Evolutionary conservation across 2,888 invertebrate genomes (phyloP).

Genomic region (Arge pagana): DNA sequence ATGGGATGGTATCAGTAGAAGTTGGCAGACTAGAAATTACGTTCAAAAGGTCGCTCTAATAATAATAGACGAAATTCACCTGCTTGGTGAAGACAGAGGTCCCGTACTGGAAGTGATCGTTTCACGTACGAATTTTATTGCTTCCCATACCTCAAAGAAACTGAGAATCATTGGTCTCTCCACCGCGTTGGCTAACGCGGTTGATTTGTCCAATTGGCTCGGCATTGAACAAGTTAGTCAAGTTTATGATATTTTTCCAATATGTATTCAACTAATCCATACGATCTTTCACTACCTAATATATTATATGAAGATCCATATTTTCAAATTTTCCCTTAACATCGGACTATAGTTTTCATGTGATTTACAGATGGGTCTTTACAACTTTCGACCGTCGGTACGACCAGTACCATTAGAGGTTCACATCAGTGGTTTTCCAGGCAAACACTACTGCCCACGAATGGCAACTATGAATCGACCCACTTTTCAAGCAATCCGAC

Average conservation of each 20-base stretch:
- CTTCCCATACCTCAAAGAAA: conserved; percentile 80
- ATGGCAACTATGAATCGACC: conserved; percentile 99
- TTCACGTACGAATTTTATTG: conserved; percentile 95
- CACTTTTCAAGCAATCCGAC: conserved; percentile 91
- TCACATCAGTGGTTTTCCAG: conserved; percentile 94
- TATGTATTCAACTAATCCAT: neutral
- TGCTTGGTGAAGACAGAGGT: conserved; percentile 88
- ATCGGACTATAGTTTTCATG: too few relatives aligned
- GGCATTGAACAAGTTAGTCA: conserved; percentile 68
- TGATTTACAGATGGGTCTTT: conserved; percentile 75
- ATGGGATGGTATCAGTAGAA: conserved; percentile 99
- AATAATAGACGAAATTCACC: conserved; percentile 97
- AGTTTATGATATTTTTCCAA: neutral
- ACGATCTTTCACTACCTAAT: neutral
- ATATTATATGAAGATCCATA: neutral
- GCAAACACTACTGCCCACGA: conserved; percentile 97
- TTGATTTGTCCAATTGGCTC: conserved; percentile 95
- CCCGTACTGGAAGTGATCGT: conserved; percentile 97
- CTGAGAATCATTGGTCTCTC: conserved; percentile 93
- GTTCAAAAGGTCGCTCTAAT: conserved; percentile 89
- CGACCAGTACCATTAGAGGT: conserved; percentile 95
- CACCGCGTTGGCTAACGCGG: conserved; percentile 96
- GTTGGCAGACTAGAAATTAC: conserved; percentile 96
- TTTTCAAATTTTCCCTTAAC: neutral
- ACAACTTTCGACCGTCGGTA: conserved; percentile 97